Evolutionary conservation across 2,113 vertebrate genomes (phyloP).

Genomic region (Orycteropus afer): DNA sequence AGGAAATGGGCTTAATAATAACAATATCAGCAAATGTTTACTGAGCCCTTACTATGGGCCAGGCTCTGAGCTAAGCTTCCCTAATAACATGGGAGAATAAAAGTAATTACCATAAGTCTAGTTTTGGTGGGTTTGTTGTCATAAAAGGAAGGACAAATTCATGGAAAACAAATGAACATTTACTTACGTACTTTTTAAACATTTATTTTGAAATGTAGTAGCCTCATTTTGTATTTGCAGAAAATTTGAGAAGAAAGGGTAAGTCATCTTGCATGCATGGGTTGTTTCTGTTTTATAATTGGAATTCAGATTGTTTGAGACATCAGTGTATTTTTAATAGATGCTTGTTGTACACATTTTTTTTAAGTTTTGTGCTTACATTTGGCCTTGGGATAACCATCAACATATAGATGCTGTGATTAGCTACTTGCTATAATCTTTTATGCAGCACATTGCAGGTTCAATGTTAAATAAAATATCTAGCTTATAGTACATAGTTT

Average conservation of each 20-base stretch:
- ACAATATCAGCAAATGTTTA: neutral
- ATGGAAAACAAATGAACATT: neutral
- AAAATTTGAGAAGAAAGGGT: neutral
- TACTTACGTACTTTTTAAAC: neutral
- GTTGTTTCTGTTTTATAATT: neutral
- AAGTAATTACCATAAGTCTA: neutral
- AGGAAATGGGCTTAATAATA: neutral
- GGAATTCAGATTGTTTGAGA: neutral
- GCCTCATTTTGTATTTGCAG: neutral
- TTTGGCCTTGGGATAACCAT: neutral
- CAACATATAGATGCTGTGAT: neutral
- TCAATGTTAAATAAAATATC: conserved; percentile 32
- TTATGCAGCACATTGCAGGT: neutral
- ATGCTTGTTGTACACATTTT: neutral
- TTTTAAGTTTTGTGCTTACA: neutral
- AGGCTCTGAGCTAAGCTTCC: conserved; percentile 21
- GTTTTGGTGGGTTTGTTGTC: neutral
- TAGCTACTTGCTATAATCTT: neutral
- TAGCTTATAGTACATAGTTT: neutral
- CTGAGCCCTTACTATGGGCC: neutral
- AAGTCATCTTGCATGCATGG: neutral
- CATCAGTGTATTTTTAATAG: conserved; percentile 15
- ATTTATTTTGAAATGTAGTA: neutral
- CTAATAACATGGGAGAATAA: neutral
- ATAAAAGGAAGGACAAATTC: neutral